Base-by-base conservation (phyloP, 2,888 invertebrate species). In the Muscina levida region DNA sequence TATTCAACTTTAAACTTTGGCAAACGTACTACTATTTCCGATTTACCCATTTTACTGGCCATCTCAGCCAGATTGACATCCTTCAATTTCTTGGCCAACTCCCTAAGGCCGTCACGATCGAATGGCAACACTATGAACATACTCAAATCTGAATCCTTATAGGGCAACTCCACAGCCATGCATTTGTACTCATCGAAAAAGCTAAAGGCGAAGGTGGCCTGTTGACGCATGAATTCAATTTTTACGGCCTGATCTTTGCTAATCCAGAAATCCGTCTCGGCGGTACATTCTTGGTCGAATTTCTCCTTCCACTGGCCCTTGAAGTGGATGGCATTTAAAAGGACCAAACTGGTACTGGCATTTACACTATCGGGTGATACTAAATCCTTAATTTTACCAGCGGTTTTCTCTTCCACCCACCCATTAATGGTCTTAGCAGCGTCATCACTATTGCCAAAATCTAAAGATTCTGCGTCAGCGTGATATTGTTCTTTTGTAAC, bases 311-410 rank as follows among this genome's bases (percentile, higher is more conserved):
- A 97, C 57, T 92, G 91, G 13, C 95, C 95, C 91, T 97, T 97
- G 91, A 97, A 97, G 88, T 97, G 96, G n/a, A 97, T 92, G 0
- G 97, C 97, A 88, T 97, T 97, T 0, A 96, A 92, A 4, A 97
- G 92, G 8, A 97, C 94, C 82, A 97, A 87, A 15, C 94, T 91
- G 0, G 96, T 95, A 0, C 90, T 84, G 0, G 82, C 72, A 86
- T 91, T 85, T 2, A 97, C 87, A 87, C 91, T 91, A 82, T 92
- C 93, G 0, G 93, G 22, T 0, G 92, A 87, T 56, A 98, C 91
- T 6, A 98, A 91, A 84, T 97, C 92, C 83, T 94, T 94, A 79
- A 98, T 98, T 89, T 95, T 96, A 8, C 95, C 91, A 66, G 95
- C 94, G 0, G 98, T 98, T 87, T 96, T 93, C 6, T 92, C 89